Conservation (phyloP, 2,113 vertebrate species). For the Anhinga anhinga region DNA sequence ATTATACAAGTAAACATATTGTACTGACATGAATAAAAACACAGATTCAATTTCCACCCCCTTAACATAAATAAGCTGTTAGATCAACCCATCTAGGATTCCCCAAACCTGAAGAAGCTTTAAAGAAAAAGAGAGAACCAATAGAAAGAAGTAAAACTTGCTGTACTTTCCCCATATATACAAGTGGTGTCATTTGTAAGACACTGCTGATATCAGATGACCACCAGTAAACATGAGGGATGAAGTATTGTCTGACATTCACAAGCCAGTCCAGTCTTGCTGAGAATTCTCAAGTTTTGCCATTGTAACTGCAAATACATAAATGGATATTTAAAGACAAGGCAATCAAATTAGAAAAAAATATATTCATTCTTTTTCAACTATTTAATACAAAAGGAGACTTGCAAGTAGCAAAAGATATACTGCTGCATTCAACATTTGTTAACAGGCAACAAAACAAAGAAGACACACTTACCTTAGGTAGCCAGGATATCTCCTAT, state of each 20-base stretch:
- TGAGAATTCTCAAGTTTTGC: neutral
- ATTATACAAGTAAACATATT: neutral
- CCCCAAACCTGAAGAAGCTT: neutral
- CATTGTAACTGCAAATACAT: neutral
- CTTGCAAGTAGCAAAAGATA: neutral
- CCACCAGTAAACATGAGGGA: neutral
- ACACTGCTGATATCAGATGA: neutral
- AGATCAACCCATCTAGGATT: neutral
- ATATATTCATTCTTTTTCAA: neutral
- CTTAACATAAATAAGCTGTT: neutral
- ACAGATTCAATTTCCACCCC: neutral
- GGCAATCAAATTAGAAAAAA: neutral
- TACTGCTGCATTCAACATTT: neutral
- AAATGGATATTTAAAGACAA: neutral
- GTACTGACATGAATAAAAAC: neutral
- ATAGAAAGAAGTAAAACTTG: neutral
- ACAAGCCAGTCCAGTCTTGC: neutral
- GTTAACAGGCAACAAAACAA: neutral
- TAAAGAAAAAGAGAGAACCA: neutral
- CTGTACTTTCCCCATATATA: neutral
- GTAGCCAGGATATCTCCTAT: neutral
- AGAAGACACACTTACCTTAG: neutral
- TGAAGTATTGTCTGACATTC: neutral
- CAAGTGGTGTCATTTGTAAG: neutral
- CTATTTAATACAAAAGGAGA: neutral